phyloP scores from a whole-genome alignment of 2,888 invertebrate species.

The Tachystola acroxantha region DNA sequence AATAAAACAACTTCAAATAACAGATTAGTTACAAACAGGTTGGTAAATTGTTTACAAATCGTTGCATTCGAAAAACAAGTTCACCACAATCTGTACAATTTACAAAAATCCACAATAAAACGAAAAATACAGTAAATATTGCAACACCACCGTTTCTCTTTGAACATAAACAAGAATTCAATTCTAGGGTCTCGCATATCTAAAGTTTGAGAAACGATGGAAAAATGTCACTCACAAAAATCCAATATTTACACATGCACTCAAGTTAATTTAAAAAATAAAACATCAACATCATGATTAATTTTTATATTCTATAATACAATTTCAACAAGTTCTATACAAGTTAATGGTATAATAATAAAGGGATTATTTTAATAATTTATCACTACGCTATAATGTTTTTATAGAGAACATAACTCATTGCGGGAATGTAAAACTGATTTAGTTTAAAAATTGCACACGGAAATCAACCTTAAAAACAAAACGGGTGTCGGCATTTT shows the following conservation, averaged over 20 bases:
- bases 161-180: no score
- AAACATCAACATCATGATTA: slow-evolving; percentile 37
- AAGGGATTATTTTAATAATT: slow-evolving; percentile 29
- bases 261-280: slow-evolving; percentile 17
- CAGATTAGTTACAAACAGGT: no score
- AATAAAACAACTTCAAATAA: no score
- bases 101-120: slow-evolving; percentile 3
- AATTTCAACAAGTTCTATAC: slow-evolving; percentile 59
- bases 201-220: background rate
- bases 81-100: slow-evolving; percentile 13
- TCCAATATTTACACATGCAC: slow-evolving; percentile 23
- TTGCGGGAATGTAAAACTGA: slow-evolving; percentile 17
- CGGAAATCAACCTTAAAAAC: slow-evolving; percentile 32
- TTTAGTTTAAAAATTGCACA: slow-evolving; percentile 51
- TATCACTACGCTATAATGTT: slow-evolving; percentile 15
- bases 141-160: background rate
- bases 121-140: background rate
- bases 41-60: no score
- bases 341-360: slow-evolving; percentile 37
- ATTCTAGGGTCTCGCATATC: background rate
- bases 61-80: no score
- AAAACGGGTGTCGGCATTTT: slow-evolving; percentile 1
- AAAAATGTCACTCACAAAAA: slow-evolving; percentile 10
- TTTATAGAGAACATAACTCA: slow-evolving; percentile 18
- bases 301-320: slow-evolving; percentile 55